These are phyloP conservation scores for Pterocles gutturalis DNA, from an alignment of 2,113 vertebrate genomes.

Conservation along the genomic window DNA sequence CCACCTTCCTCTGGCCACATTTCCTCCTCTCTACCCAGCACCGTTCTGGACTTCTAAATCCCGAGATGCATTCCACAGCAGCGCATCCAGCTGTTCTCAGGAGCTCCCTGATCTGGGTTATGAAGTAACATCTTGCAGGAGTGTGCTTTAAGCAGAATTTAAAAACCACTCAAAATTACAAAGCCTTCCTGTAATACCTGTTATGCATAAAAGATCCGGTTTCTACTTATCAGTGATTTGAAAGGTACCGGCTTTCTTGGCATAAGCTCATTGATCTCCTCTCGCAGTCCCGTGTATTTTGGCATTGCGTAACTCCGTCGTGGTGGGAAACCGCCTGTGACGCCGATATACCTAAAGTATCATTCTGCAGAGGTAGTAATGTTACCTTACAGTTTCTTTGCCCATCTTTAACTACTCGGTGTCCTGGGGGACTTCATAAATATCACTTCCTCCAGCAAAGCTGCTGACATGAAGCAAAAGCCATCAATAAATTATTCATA, in stretches of 20 bases:
- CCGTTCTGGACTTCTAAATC: too few species aligned
- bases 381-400: background rate
- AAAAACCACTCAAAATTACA: background rate
- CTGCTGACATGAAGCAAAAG: conserved; percentile 70
- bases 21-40: background rate
- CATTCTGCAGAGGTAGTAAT: background rate
- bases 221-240: background rate
- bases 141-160: background rate
- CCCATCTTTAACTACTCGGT: conserved; percentile 24
- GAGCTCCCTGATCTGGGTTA: background rate
- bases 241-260: background rate
- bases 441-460: conserved; percentile 64
- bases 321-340: background rate
- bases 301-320: too few species aligned
- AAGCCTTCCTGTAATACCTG: background rate
- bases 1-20: background rate
- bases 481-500: conserved; percentile 69
- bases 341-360: background rate
- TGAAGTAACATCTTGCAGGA: background rate
- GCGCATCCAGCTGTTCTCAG: background rate
- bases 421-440: conserved; percentile 70
- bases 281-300: background rate
- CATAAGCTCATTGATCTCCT: background rate
- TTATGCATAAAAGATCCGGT: too few species aligned
- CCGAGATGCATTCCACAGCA: background rate